Evolutionary conservation across 2,113 vertebrate genomes (phyloP), one percentile per base, ranked within the genome.

Genomic region (Camelus dromedarius): DNA sequence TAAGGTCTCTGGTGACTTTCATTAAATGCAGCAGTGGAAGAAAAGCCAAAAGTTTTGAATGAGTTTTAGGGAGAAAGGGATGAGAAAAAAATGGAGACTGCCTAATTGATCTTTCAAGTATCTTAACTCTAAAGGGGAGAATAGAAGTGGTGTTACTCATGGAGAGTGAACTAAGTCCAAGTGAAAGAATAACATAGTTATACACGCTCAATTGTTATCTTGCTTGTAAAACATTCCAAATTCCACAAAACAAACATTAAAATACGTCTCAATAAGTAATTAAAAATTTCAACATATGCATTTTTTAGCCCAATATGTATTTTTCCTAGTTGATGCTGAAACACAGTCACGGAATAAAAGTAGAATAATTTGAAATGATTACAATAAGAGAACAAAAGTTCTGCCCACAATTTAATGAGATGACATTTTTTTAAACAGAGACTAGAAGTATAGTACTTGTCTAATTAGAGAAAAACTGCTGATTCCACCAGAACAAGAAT

Each of bases 341-440:
- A 96, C 60, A 96, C 58, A 85, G 26, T 77, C 48, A 80, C 20
- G 56, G 14, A 50, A 92, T 82, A 87, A 96, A 93, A 75, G 73
- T 70, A 72, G 66, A 96, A 85, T 92, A 93, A 85, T 79, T 81
- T 85, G 38, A 95, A 96, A 35, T 93, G 62, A 72, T 54, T 73
- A 42, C 5, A 84, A 52, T 79, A 77, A 58, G 58, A 85, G n/a
- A 92, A 72, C 26, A n/a, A 46, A 38, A 70, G 28, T 14, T 76
- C 38, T 64, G 46, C 30, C 20, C 48, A 81, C 42, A 89, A 89
- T 35, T 82, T 96, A 95, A 97, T 73, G 35, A 96, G 38, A 91
- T 28, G 73, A 62, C 48, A 60, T 52, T 42, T 93, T 96, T 96
- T 90, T 89, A 24, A 85, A 62, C 48, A 87, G 50, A 89, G 32